These are phyloP conservation scores for Aphidius ervi DNA, from an alignment of 1,140 invertebrate species.

Conservation along the genomic window DNA sequence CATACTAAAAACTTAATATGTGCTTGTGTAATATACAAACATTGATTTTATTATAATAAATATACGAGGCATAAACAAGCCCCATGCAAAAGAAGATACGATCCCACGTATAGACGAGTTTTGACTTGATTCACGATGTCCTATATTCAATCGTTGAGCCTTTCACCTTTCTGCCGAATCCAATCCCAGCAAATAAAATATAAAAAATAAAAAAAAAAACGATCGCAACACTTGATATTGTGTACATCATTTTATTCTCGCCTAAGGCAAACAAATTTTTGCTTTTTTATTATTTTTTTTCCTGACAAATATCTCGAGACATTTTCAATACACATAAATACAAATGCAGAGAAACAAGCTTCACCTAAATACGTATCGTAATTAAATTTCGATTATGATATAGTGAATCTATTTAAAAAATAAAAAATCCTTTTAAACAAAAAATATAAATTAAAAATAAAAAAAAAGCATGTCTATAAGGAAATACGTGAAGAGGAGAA, in stretches of 20 bases:
- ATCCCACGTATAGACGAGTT: constrained; percentile 43
- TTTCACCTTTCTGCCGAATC: constrained; percentile 41
- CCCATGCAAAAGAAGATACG: constrained; percentile 20
- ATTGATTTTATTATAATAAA: too few relatives aligned
- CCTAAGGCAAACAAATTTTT: constrained; percentile 5
- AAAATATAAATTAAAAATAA: neutral
- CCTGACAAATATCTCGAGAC: too few relatives aligned
- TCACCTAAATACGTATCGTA: neutral
- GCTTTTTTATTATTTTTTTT: too few relatives aligned
- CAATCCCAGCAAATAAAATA: too few relatives aligned
- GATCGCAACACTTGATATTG: constrained; percentile 2
- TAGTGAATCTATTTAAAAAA: neutral
- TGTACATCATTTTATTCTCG: neutral
- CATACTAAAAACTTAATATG: too few relatives aligned
- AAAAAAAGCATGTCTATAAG: too few relatives aligned
- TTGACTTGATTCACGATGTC: constrained; percentile 34
- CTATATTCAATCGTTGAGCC: constrained; percentile 40
- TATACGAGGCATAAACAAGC: too few relatives aligned
- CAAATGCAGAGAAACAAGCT: too few relatives aligned
- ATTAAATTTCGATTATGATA: constrained; percentile 6
- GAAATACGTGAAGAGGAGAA: neutral
- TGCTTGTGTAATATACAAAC: too few relatives aligned
- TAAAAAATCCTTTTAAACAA: too few relatives aligned
- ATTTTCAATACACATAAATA: too few relatives aligned
- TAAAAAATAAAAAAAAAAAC: neutral